Percentiles rank a stretch among this genome's conserved stretches.
Conservation (phyloP, 2,797 vertebrate genomes). For the Synanceia verrucosa region DNA sequence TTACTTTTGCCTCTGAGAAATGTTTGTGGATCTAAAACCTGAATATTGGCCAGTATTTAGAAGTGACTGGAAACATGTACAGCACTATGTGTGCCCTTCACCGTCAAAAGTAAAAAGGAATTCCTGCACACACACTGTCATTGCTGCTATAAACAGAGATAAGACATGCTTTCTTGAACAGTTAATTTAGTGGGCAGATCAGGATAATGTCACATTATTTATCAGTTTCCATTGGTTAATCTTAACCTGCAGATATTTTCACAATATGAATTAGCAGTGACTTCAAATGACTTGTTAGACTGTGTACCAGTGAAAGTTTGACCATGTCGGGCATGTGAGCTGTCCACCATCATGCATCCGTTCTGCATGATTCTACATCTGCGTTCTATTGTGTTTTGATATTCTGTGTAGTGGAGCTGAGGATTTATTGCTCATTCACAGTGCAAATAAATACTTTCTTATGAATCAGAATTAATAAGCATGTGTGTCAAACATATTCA, state of each 20-base stretch:
- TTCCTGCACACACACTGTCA: background rate
- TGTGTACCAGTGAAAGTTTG: constrained; percentile 12
- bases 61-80: too few relatives aligned
- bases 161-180: background rate
- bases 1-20: constrained; percentile 31
- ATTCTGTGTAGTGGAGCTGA: background rate
- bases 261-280: background rate
- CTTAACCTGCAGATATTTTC: too few relatives aligned
- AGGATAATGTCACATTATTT: background rate
- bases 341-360: constrained; percentile 28
- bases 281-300: constrained; percentile 49
- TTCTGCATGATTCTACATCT: constrained; percentile 52
- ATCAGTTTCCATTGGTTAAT: background rate
- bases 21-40: background rate
- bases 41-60: too few relatives aligned
- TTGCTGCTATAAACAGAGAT: background rate
- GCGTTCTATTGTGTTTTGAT: background rate
- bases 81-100: background rate
- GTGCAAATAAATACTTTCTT: background rate
- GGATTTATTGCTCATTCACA: background rate
- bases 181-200: background rate
- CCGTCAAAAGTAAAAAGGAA: background rate
- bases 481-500: background rate
- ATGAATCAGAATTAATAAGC: background rate
- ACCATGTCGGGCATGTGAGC: constrained; percentile 23